Evolutionary conservation across 2,113 vertebrate species (phyloP).

Genomic region (Ceyx melanurus): DNA sequence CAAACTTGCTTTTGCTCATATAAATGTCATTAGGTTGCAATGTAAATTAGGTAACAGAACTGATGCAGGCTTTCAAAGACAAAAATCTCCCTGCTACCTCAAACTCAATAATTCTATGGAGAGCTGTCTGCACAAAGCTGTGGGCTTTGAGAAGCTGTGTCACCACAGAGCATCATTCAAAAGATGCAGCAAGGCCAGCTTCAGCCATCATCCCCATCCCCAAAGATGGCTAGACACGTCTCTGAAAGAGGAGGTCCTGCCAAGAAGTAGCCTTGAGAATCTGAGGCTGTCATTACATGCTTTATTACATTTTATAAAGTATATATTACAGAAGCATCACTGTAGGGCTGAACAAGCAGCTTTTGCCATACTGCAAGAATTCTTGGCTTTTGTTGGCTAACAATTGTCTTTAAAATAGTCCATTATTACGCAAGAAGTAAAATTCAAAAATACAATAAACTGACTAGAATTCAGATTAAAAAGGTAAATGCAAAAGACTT

Average conservation of each 20-base stretch:
- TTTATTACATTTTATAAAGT: conserved; percentile 29
- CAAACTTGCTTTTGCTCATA: neutral
- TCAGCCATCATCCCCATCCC: neutral
- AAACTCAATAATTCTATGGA: neutral
- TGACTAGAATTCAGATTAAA: neutral
- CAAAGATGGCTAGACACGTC: neutral
- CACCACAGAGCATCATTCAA: neutral
- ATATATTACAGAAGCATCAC: neutral
- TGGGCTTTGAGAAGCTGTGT: neutral
- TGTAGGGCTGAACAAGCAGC: neutral
- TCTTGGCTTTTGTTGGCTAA: conserved; percentile 26
- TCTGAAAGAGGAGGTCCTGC: neutral
- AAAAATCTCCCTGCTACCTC: neutral
- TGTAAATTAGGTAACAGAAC: neutral
- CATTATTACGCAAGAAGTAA: neutral
- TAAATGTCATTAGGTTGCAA: neutral
- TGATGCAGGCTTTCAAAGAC: neutral
- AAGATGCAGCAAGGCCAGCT: neutral
- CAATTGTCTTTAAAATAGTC: conserved; percentile 33
- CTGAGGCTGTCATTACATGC: neutral
- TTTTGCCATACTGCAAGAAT: neutral
- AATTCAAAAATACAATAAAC: neutral
- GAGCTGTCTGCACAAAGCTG: neutral
- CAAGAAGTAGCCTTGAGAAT: neutral
- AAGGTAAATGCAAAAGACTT: neutral